These are phyloP conservation scores for Chionis minor DNA, from an alignment of 2,113 vertebrate species.

Conservation along the genomic window DNA sequence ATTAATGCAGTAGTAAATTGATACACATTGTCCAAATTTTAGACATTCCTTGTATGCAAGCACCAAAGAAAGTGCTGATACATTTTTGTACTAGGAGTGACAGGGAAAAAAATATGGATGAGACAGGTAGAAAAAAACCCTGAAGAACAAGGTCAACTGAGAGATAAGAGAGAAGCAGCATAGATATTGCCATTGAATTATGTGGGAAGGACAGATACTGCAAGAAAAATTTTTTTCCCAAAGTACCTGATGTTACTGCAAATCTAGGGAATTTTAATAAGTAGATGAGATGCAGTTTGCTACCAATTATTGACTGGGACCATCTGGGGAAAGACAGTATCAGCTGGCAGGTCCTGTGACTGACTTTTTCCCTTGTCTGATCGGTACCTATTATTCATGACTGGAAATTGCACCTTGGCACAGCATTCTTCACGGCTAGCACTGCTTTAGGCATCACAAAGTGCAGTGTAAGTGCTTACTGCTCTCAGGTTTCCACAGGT, in stretches of 20 bases:
- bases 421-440: background rate
- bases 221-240: background rate
- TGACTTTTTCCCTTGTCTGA: background rate
- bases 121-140: background rate
- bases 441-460: background rate
- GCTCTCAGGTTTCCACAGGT: background rate
- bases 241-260: background rate
- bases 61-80: background rate
- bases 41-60: background rate
- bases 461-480: background rate
- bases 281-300: background rate
- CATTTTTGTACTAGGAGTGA: background rate
- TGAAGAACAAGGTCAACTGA: background rate
- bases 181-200: background rate
- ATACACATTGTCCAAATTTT: background rate
- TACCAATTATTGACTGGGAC: background rate
- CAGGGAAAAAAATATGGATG: background rate
- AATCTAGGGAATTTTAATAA: background rate
- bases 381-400: background rate
- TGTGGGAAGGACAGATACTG: background rate
- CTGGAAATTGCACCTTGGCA: background rate
- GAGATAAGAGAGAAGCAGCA: background rate
- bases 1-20: background rate
- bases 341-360: background rate
- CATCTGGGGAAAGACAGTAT: background rate